Percentiles rank a stretch among this genome's conserved stretches.
phyloP scores from a whole-genome alignment of 2,797 vertebrate genomes.

The Acanthurus leucopareius region DNA sequence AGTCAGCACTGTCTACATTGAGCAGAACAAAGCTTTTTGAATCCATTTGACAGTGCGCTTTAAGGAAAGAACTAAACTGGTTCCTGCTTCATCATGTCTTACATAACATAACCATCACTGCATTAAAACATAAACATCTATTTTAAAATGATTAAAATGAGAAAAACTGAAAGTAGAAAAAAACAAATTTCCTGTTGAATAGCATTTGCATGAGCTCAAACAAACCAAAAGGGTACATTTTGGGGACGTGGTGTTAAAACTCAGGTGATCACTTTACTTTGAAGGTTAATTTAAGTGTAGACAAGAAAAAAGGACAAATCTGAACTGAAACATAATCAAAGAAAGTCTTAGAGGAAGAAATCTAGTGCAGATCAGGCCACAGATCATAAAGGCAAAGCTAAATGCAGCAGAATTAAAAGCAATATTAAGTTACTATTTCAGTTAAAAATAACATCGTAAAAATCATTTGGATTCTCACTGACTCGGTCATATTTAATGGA shows the following conservation, averaged over 20 bases:
- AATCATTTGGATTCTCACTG: too few species aligned
- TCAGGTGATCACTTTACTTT: too few species aligned
- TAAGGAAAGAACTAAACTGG: neutral
- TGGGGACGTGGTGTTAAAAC: neutral
- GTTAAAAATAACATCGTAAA: too few species aligned
- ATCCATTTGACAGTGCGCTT: constrained; percentile 30
- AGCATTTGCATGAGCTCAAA: neutral
- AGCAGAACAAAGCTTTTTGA: constrained; percentile 41
- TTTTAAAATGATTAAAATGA: neutral
- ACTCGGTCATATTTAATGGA: too few species aligned
- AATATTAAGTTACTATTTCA: too few species aligned
- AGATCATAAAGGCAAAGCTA: neutral
- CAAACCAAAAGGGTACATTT: neutral
- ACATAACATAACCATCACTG: neutral
- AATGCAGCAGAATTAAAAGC: constrained; percentile 1
- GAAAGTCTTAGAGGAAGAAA: neutral
- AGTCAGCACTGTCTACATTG: constrained; percentile 43
- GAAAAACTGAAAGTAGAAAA: too few species aligned
- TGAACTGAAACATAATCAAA: too few species aligned
- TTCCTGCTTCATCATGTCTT: neutral
- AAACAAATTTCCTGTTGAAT: neutral
- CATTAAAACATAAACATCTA: neutral
- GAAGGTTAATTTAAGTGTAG: neutral
- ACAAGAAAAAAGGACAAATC: neutral
- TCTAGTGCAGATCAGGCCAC: neutral